Evolutionary conservation across 1,140 invertebrate genomes (phyloP).

Genomic region (Paralvinella palmiformis): DNA sequence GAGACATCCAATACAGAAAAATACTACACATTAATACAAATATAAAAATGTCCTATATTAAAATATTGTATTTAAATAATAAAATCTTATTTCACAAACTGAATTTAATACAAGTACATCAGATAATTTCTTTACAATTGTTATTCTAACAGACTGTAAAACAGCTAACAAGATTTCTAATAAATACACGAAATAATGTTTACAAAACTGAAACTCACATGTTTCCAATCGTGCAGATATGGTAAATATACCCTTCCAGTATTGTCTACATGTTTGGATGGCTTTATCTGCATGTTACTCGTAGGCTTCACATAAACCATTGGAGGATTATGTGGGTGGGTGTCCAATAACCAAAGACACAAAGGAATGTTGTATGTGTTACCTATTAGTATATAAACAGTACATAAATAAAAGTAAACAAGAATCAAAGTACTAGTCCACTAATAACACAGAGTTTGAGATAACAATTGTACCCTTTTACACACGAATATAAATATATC

Average conservation of each 20-base stretch:
- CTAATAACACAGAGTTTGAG: not conserved
- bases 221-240: constrained; percentile 92
- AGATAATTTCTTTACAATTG: too few species aligned
- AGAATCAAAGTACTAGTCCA: not conserved
- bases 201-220: constrained; percentile 56
- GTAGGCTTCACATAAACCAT: constrained; percentile 97
- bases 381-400: constrained; percentile 51
- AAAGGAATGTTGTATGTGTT: constrained; percentile 93
- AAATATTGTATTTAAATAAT: too few species aligned
- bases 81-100: too few species aligned
- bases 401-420: not conserved
- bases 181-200: not conserved
- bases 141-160: too few species aligned
- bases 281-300: constrained; percentile 88
- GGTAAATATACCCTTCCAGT: constrained; percentile 95
- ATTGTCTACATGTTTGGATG: constrained; percentile 87
- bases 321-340: constrained; percentile 94
- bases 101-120: too few species aligned
- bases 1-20: too few species aligned
- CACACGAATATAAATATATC: not conserved
- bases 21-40: too few species aligned
- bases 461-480: not conserved
- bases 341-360: constrained; percentile 92
- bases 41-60: too few species aligned
- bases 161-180: not conserved